Percentiles rank a stretch among this genome's conserved stretches.
phyloP scores from a whole-genome alignment of 2,888 invertebrate species.

The Halictus ligatus region DNA sequence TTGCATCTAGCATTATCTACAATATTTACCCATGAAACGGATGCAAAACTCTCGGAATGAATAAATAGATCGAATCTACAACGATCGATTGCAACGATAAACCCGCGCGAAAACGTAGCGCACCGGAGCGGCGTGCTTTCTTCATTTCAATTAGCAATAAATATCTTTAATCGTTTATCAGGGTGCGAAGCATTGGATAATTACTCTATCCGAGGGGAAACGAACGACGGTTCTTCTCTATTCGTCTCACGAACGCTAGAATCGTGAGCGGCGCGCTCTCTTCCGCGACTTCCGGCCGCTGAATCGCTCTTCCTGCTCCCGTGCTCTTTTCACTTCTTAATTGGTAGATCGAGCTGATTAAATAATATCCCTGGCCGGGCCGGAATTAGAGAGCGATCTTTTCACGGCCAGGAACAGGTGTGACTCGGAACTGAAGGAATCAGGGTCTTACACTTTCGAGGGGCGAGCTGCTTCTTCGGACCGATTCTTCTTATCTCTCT shows the following conservation, averaged over 20 bases:
- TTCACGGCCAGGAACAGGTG: conserved; percentile 10
- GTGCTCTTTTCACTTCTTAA: conserved; percentile 69
- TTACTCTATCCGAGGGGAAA: neutral
- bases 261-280: conserved; percentile 18
- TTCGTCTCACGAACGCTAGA: conserved; percentile 32
- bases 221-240: neutral
- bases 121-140: neutral
- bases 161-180: neutral
- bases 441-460: conserved; percentile 43
- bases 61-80: neutral
- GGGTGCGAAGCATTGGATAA: neutral
- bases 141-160: neutral
- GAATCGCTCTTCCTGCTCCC: conserved; percentile 59
- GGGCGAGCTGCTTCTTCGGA: conserved; percentile 37
- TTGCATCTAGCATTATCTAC: neutral
- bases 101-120: neutral
- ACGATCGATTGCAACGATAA: neutral
- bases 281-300: conserved; percentile 48
- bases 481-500: conserved; percentile 57
- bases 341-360: conserved; percentile 62
- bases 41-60: neutral
- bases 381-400: conserved; percentile 54
- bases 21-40: neutral
- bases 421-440: neutral
- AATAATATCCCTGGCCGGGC: conserved; percentile 57